Evolutionary conservation across 2,113 vertebrate species (phyloP), one percentile per base, ranked within the genome.

Genomic region (Microtus oregoni): DNA sequence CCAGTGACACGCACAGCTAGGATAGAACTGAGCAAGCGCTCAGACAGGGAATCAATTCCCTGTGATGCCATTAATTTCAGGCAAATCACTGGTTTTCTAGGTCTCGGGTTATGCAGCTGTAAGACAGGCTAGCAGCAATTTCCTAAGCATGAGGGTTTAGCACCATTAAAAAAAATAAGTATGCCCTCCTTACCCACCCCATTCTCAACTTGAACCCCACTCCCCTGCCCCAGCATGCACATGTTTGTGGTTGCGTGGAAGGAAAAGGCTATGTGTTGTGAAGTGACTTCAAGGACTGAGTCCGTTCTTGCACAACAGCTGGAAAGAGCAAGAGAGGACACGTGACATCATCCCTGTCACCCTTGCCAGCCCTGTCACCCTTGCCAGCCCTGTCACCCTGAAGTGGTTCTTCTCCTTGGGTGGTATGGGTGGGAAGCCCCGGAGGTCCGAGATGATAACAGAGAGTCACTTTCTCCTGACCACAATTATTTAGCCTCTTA

Each of bases 61-160:
- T 58, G 50, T 4, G 12, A 88, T 65, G 88, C 26, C 94, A 67
- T 73, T 79, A n/a, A 87, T 95, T 90, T 50, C 44, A 79, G 72
- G 70, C 10, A 85, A 87, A 81, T 88, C 55, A 50, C 70, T 52
- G 4, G 76, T 92, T 95, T 94, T 90, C 89, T 92, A 90, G 70
- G 94, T 88, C 79, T 97, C 4, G 4, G 61, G 0, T 58, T 87
- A 11, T 24, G 87, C 61, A 75, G 35, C 47, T 76, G 11, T 65
- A 47, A 86, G 76, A 86, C 15, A 89, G 47, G 11, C 35, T 17
- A 52, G 38, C 19, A 28, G 24, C 88, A 78, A 22, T 89, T 94
- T 81, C 88, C 86, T 89, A 24, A 24, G 44, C 55, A 61, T 68
- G 26, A 67, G 82, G 55, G 32, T 73, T 52, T 47, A 89, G 11